phyloP scores from a whole-genome alignment of 2,113 vertebrate species.

The Bucco capensis region DNA sequence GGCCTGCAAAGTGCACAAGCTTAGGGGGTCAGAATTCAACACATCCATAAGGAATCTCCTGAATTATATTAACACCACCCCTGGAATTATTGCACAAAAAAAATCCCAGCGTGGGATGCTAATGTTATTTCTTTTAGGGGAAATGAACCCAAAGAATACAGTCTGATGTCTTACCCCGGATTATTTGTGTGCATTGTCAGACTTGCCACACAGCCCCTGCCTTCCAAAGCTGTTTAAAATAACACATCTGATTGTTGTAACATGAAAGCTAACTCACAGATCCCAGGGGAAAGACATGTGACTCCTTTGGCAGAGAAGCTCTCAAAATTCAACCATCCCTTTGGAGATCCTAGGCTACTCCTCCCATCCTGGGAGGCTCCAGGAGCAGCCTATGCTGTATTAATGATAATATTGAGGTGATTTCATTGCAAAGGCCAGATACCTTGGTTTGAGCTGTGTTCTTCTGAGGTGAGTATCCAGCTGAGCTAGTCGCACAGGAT shows the following conservation, averaged over 20 bases:
- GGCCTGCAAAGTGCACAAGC: background rate
- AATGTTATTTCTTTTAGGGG: background rate
- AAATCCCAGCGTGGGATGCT: background rate
- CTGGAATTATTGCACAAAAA: background rate
- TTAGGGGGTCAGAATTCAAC: background rate
- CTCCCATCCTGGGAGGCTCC: background rate
- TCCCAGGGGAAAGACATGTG: background rate
- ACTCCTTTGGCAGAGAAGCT: background rate
- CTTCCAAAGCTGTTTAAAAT: background rate
- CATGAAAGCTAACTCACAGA: background rate
- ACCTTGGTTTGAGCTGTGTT: constrained; percentile 58
- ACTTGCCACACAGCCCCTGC: background rate
- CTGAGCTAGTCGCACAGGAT: background rate
- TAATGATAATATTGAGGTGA: constrained; percentile 25
- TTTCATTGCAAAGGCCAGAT: constrained; percentile 25
- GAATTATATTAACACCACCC: background rate
- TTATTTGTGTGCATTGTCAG: background rate
- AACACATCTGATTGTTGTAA: background rate
- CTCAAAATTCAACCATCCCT: background rate
- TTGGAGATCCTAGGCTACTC: background rate
- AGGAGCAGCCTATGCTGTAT: background rate
- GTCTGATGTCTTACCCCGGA: background rate
- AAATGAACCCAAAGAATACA: background rate
- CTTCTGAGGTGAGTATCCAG: constrained; percentile 61
- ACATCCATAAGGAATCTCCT: background rate